phyloP scores from a whole-genome alignment of 2,797 vertebrate species.

The Tragopan temminckii region DNA sequence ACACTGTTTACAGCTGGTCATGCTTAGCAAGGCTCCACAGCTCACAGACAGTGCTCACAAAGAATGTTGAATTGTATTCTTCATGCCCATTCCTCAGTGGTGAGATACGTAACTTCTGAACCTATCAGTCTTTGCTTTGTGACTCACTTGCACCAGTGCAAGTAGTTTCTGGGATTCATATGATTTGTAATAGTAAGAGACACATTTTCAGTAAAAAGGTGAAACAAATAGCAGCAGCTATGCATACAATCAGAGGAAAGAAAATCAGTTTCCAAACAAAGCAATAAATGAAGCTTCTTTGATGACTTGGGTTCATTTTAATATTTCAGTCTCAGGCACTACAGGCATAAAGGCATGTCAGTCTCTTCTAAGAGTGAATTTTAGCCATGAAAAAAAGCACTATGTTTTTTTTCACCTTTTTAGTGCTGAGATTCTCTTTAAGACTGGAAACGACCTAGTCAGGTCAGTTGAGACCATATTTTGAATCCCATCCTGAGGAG shows the following conservation, averaged over 20 bases:
- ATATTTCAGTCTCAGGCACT: neutral
- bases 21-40: rapidly evolving
- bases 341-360: neutral
- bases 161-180: neutral
- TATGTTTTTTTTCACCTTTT: neutral
- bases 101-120: neutral
- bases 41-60: neutral
- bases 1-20: rapidly evolving
- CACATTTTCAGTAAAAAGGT: rapidly evolving
- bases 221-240: neutral
- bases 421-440: neutral
- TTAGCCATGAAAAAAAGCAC: neutral
- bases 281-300: neutral
- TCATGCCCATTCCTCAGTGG: neutral
- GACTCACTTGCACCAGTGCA: neutral
- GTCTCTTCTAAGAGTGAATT: neutral
- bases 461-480: neutral
- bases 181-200: neutral
- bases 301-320: neutral
- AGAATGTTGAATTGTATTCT: neutral
- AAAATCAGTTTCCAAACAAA: neutral
- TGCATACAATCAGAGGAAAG: rapidly evolving
- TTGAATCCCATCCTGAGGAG: neutral
- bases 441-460: neutral
- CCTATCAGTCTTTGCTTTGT: neutral